Evolutionary conservation across 2,113 vertebrate species (phyloP).

Genomic region (Sturnira hondurensis): DNA sequence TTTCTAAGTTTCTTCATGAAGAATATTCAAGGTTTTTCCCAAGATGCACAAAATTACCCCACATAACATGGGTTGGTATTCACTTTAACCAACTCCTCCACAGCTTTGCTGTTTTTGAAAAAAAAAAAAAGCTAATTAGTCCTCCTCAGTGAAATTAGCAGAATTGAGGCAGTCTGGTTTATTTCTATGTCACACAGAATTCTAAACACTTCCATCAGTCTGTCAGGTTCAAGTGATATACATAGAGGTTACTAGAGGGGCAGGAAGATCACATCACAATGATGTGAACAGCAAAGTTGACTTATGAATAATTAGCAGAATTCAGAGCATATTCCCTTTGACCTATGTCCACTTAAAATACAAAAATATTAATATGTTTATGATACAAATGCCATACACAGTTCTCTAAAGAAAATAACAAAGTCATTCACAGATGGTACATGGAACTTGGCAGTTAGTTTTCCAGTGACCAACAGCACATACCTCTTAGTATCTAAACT

Average conservation of each 20-base stretch:
- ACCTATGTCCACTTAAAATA: not conserved
- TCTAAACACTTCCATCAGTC: not conserved
- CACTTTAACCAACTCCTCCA: not conserved
- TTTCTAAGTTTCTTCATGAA: not conserved
- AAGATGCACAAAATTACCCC: not conserved
- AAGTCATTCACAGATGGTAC: not conserved
- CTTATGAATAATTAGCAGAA: conserved; percentile 36
- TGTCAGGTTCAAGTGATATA: conserved; percentile 15
- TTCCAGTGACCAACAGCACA: not conserved
- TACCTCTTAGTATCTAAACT: not conserved
- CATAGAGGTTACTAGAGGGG: not conserved
- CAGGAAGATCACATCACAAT: conserved; percentile 17
- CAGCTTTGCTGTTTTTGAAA: not conserved
- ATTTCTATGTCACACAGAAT: not conserved
- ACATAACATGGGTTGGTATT: not conserved
- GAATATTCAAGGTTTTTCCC: not conserved
- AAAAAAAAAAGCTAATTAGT: not conserved
- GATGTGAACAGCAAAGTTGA: not conserved
- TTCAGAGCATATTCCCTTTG: not conserved
- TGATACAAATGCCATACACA: not conserved
- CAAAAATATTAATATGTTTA: not conserved
- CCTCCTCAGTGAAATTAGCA: not conserved
- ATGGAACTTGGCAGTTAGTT: not conserved
- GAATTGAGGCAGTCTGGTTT: not conserved
- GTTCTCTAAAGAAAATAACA: not conserved